These are phyloP conservation scores for Pseudomyrmex dendroicus DNA, from an alignment of 1,140 invertebrate genomes.

Conservation along the genomic window DNA sequence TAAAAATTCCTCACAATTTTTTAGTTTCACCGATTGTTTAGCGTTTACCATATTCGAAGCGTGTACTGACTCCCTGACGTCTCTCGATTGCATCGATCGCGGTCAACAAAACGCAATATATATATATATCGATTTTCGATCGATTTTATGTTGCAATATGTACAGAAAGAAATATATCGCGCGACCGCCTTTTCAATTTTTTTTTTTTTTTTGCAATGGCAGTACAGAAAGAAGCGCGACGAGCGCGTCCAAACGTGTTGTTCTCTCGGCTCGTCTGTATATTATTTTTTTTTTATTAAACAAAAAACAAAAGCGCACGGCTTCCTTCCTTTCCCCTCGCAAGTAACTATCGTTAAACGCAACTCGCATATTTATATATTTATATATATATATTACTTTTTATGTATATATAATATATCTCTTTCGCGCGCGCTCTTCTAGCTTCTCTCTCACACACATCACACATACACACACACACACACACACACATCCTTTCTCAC, in stretches of 20 bases:
- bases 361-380: conserved; percentile 70
- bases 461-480: not conserved
- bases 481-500: conserved; percentile 50
- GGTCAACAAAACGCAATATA: conserved; percentile 15
- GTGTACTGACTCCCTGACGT: not conserved
- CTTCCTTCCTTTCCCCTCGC: conserved; percentile 57
- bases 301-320: conserved; percentile 61
- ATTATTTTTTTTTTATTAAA: not conserved
- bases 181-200: conserved; percentile 26
- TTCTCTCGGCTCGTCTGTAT: conserved; percentile 12
- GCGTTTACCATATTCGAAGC: conserved; percentile 9
- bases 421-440: conserved; percentile 52
- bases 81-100: conserved; percentile 21
- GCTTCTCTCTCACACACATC: not conserved
- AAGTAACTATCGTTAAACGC: conserved; percentile 64
- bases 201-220: not conserved
- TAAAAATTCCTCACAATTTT: not conserved
- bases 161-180: conserved; percentile 51
- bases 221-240: conserved; percentile 47
- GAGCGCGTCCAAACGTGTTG: conserved; percentile 32
- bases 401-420: conserved; percentile 72
- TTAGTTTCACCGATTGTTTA: not conserved
- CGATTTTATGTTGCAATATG: conserved; percentile 32
- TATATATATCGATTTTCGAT: conserved; percentile 43
- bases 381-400: conserved; percentile 71